Base-by-base conservation (phyloP, 2,797 vertebrate genomes). In the Ara ararauna region DNA sequence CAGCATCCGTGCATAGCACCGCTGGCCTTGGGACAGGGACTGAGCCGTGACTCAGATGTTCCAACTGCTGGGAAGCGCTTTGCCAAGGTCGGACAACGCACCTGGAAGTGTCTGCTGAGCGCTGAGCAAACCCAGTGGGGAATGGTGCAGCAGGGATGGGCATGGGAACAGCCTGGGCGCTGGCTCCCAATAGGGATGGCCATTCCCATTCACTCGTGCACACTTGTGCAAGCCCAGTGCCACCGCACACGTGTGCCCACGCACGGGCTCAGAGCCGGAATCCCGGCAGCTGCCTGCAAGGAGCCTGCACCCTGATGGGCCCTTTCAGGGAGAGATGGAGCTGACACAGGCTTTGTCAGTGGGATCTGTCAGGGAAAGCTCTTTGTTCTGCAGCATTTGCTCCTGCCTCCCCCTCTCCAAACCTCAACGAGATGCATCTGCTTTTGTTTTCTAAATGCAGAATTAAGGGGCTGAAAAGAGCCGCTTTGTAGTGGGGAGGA, bases 381-480 rank as follows among this genome's bases (percentile, higher is more conserved):
- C 92, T 96, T 96, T 94, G 95, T 96, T 95, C 94, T 91, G 87
- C 94, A 86, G 95, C 92, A 22, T 96, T 96, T 93, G 86, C 91
- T 91, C 93, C 64, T 62, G 85, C 77, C 93, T 91, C 94, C 94
- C 94, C 95, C 92, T 65, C 91, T 84, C 51, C 85, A 65, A 90
- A 94, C 79, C 62, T 89, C 86, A 93, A 90, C 79, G 89, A 58
- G 92, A 94, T 89, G 96, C 94, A 93, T 92, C 94, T 92, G 89
- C 96, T 96, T 97, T 96, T 97, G 96, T 96, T 97, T 97, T 96
- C 91, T 84, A 94, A 94, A 96, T 94, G 95, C 95, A 95, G 94
- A 94, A 96, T 93, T 94, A 90, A 90, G 86, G 84, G 87, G 17
- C 71, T 93, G 94, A 93, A 96, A 96, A 75, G 91, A 92, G 94